Evolutionary conservation across 2,113 vertebrate genomes (phyloP).

Genomic region (Zapus hudsonius): DNA sequence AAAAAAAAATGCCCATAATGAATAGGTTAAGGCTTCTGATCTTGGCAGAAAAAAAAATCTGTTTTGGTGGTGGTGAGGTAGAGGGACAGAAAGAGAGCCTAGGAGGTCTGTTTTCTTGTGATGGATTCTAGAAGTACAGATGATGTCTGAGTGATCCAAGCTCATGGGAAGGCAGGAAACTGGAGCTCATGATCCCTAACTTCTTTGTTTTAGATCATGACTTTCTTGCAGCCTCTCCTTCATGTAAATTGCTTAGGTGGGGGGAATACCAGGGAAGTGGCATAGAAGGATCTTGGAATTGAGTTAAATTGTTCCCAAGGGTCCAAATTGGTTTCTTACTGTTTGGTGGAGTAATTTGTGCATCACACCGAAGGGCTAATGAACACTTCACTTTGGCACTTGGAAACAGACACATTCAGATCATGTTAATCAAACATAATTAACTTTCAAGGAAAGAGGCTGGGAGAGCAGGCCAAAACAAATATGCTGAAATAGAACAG

Average conservation of each 20-base stretch:
- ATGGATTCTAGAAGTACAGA: not conserved
- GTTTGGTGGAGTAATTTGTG: constrained; percentile 76
- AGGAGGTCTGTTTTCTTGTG: not conserved
- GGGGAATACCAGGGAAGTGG: constrained; percentile 57
- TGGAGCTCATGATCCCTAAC: not conserved
- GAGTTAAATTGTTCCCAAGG: constrained; percentile 73
- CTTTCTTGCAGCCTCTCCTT: constrained; percentile 49
- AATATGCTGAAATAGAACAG: constrained; percentile 67
- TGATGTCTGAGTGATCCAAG: not conserved
- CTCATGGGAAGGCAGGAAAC: not conserved
- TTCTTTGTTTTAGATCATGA: constrained; percentile 31
- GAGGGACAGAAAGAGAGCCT: not conserved
- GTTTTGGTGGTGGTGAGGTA: not conserved
- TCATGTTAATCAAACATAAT: constrained; percentile 81
- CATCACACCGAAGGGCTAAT: constrained; percentile 75
- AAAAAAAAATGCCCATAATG: constrained; percentile 27
- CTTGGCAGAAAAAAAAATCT: constrained; percentile 21
- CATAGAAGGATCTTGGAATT: constrained; percentile 63
- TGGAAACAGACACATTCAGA: constrained; percentile 79
- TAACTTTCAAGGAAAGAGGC: constrained; percentile 78
- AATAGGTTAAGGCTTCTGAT: not conserved
- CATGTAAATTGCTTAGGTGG: constrained; percentile 54
- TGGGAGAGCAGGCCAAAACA: constrained; percentile 71
- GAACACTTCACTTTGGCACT: constrained; percentile 77
- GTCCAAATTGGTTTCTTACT: constrained; percentile 75